Percentiles rank a stretch among this genome's conserved stretches.
phyloP scores from a whole-genome alignment of 2,113 vertebrate species.

The Boleophthalmus pectinirostris region DNA sequence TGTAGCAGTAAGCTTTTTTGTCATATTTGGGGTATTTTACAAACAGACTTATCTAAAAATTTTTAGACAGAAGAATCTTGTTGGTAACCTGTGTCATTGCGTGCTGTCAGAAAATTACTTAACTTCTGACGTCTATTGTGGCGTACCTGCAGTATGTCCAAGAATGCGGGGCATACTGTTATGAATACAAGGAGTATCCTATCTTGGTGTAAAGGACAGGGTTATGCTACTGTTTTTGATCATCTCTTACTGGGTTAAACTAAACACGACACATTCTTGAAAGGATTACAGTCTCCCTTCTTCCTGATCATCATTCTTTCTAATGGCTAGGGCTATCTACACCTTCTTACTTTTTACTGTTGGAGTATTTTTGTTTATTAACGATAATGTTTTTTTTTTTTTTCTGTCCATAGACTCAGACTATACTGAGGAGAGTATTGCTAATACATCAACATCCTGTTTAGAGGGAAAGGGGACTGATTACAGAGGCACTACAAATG shows the following conservation, averaged over 20 bases:
- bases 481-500: slow-evolving; percentile 84
- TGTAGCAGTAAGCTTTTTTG: slow-evolving; percentile 11
- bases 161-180: slow-evolving; percentile 57
- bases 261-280: slow-evolving; percentile 73
- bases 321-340: background rate
- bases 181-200: slow-evolving; percentile 54
- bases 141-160: slow-evolving; percentile 19
- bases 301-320: slow-evolving; percentile 20
- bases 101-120: slow-evolving; percentile 13
- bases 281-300: slow-evolving; percentile 60
- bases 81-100: background rate
- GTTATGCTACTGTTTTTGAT: slow-evolving; percentile 69
- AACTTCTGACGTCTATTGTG: slow-evolving; percentile 25
- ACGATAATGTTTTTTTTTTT: slow-evolving; percentile 12
- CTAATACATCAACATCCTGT: slow-evolving; percentile 78
- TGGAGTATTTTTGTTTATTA: background rate
- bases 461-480: slow-evolving; percentile 84
- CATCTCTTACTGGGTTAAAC: slow-evolving; percentile 67
- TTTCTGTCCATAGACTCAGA: slow-evolving; percentile 50
- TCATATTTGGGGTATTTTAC: slow-evolving; percentile 19
- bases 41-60: background rate
- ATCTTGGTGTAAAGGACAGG: slow-evolving; percentile 21
- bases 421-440: slow-evolving; percentile 48
- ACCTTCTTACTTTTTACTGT: slow-evolving; percentile 2
- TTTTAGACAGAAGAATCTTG: background rate